phyloP scores from a whole-genome alignment of 2,888 invertebrate species.

The Eustalomyia histrio region DNA sequence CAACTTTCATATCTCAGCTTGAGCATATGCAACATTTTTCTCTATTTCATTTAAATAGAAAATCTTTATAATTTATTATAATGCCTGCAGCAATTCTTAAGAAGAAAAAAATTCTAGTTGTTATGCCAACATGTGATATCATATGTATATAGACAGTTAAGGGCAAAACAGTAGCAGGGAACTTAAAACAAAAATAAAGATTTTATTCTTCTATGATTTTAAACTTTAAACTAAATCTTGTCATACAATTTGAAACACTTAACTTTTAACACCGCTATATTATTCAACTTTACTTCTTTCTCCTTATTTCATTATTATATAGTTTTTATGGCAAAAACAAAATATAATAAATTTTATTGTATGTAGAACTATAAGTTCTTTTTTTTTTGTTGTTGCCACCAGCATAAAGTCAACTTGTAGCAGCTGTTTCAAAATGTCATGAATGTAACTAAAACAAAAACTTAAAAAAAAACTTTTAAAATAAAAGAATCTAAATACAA shows the following conservation, averaged over 20 bases:
- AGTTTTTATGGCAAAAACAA: background rate
- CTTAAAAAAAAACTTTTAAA: background rate
- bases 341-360: background rate
- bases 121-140: background rate
- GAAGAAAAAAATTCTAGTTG: background rate
- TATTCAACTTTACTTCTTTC: background rate
- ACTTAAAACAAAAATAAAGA: background rate
- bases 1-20: background rate
- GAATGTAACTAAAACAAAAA: background rate
- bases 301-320: background rate
- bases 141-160: background rate
- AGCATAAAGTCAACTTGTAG: constrained; percentile 34
- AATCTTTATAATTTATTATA: background rate
- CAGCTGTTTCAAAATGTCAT: constrained; percentile 43
- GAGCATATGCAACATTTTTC: background rate
- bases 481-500: too few relatives aligned
- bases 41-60: background rate
- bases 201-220: too few relatives aligned
- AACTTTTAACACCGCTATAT: background rate
- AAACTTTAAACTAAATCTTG: too few relatives aligned
- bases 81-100: background rate
- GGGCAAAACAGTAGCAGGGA: background rate
- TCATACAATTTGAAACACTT: too few relatives aligned
- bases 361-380: background rate
- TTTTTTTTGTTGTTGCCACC: constrained; percentile 17